Evolutionary conservation across 1,140 invertebrate genomes (phyloP), one percentile per base, ranked within the genome.

Genomic region (Drosophila sechellia): DNA sequence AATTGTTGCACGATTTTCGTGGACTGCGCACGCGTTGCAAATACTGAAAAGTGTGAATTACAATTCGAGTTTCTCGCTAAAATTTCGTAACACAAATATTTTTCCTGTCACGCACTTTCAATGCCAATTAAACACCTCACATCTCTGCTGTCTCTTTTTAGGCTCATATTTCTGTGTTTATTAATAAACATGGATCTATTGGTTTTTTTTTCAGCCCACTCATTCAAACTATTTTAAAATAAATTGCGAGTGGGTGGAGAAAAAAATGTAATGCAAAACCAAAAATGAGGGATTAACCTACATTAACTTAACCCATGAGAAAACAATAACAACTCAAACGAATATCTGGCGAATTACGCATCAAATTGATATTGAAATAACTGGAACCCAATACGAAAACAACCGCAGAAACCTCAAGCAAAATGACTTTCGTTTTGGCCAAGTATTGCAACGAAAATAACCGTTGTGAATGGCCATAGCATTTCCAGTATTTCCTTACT

Each of bases 261-360:
- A 72, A 64, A 66, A 59, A 56, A 60, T 81, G 78, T 81, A 87
- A 86, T 61, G 70, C 60, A 81, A 85, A 74, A 78, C 83, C 69
- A 37, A 81, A 81, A 81, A 74, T 63, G 64, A 64, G 61, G 72
- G 83, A 87, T 86, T 86, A 86, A 87, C 83, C 83, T 87, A 83
- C 53, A 86, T n/a, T n/a, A n/a, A 70, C 66, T 69, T 45, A 43
- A 40, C 25, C 12, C 45, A 17, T 37, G n/a, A 34, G 8, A 10
- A 50, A 43, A 52, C 49, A 37, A 65, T 11, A 39, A 39, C 5
- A 55, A 37, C 42, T 43, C 43, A 50, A 39, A 8, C 31, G 20
- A 45, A 63, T 75, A 59, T 74, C 60, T 81, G 66, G 45, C 48
- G 65, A 68, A 77, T 77, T 81, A 81, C 79, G 66, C 79, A 77